Evolutionary conservation across 2,888 invertebrate species (phyloP).

Genomic region (Urechis unicinctus): DNA sequence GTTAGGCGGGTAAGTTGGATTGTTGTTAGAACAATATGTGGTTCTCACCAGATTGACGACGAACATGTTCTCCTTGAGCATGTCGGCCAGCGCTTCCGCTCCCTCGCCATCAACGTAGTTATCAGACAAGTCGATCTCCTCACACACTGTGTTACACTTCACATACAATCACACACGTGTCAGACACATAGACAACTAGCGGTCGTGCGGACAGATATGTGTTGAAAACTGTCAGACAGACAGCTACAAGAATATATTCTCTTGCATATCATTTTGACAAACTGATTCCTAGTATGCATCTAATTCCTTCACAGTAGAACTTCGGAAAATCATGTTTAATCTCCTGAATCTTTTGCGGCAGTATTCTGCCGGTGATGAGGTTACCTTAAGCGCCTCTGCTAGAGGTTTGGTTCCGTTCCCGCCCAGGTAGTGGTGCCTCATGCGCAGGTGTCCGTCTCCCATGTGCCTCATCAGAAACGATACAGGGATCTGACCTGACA

Average conservation of each 20-base stretch:
- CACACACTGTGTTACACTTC: constrained; percentile 43
- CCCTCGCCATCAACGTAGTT: constrained; percentile 39
- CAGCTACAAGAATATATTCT: too few species aligned
- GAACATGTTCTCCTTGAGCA: constrained; percentile 41
- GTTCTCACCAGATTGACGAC: constrained; percentile 40
- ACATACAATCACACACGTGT: constrained; percentile 6
- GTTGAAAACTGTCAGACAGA: too few species aligned
- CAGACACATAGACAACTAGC: not conserved
- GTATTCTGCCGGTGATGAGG: not conserved
- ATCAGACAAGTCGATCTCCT: constrained; percentile 40
- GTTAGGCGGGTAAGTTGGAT: too few species aligned
- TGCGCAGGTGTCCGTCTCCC: constrained; percentile 34
- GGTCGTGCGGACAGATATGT: too few species aligned
- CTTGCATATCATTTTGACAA: not conserved
- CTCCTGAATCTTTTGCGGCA: not conserved
- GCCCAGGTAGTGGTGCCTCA: constrained; percentile 43
- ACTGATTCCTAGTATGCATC: too few species aligned
- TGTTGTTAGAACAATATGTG: too few species aligned
- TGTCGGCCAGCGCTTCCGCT: constrained; percentile 32
- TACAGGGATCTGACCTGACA: constrained; percentile 28
- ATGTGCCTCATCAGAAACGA: constrained; percentile 36
- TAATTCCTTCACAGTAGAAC: too few species aligned
- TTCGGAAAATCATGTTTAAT: too few species aligned
- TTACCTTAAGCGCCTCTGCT: constrained; percentile 42
- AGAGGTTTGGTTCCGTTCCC: constrained; percentile 35